Conservation (phyloP, 2,888 invertebrate species). For the Acrocyrtus sp. region DNA sequence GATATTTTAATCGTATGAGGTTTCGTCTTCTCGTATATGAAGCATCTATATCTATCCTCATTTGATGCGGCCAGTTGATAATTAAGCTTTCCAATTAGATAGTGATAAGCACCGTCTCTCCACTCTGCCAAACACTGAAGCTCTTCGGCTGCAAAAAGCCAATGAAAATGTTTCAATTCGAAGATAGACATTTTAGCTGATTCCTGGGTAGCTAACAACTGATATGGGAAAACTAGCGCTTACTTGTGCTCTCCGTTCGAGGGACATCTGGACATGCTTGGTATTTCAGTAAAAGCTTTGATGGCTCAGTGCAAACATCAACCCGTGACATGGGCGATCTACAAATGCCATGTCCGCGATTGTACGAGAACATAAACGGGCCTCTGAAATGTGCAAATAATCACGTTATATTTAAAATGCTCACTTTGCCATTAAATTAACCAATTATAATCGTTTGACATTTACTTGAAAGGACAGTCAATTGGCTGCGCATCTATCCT, state of each 20-base stretch:
- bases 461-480: slow-evolving; percentile 79
- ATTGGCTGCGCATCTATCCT: slow-evolving; percentile 77
- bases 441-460: no score
- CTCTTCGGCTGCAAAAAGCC: slow-evolving; percentile 78
- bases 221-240: no score
- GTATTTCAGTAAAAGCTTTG: slow-evolving; percentile 80
- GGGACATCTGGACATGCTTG: slow-evolving; percentile 84
- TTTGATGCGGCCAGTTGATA: slow-evolving; percentile 81
- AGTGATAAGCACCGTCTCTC: slow-evolving; percentile 93
- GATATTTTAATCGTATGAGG: slow-evolving; percentile 72
- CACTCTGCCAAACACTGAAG: slow-evolving; percentile 90
- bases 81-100: slow-evolving; percentile 88
- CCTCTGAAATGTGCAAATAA: slow-evolving; percentile 67
- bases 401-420: slow-evolving; percentile 9
- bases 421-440: background rate
- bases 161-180: slow-evolving; percentile 7
- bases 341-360: slow-evolving; percentile 76
- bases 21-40: slow-evolving; percentile 83
- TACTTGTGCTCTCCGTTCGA: slow-evolving; percentile 81
- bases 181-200: no score
- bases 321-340: slow-evolving; percentile 79
- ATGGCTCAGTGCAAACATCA: slow-evolving; percentile 85
- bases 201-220: no score
- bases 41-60: slow-evolving; percentile 93
- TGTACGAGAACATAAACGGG: slow-evolving; percentile 84